A percentile compares a stretch with the other conserved stretches of the same genome.
Evolutionary conservation across 2,113 vertebrate genomes (phyloP).

Genomic region (Lasiurus cinereus): DNA sequence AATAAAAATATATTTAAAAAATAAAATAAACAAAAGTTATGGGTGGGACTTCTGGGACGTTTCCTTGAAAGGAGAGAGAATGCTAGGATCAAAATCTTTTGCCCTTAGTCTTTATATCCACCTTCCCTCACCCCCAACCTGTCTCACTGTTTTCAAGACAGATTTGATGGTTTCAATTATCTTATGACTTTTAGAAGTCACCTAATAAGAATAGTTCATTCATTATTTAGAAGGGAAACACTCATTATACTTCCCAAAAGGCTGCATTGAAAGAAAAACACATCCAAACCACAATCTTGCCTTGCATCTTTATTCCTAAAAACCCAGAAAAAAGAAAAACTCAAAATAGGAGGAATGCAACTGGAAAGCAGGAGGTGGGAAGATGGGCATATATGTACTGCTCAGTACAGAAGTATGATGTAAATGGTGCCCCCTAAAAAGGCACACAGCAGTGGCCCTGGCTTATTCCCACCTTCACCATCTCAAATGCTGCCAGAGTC

Average conservation of each 20-base stretch:
- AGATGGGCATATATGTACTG: background rate
- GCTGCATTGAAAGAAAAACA: background rate
- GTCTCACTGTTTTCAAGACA: background rate
- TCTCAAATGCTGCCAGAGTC: background rate
- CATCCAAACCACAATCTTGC: background rate
- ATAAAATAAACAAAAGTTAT: background rate
- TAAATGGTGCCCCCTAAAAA: background rate
- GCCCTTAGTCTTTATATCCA: background rate
- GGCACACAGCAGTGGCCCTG: fast-evolving
- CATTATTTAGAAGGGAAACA: background rate
- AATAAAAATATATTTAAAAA: too few relatives aligned
- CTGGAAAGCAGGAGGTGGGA: background rate
- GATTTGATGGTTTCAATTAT: background rate
- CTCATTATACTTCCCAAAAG: background rate
- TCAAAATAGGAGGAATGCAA: background rate
- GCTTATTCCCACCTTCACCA: background rate
- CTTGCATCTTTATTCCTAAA: background rate
- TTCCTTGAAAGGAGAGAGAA: background rate
- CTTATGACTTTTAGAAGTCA: background rate
- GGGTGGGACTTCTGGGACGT: background rate
- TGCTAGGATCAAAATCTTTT: background rate
- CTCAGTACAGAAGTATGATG: background rate
- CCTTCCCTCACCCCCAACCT: too few relatives aligned
- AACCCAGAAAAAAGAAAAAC: background rate
- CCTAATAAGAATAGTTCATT: background rate